A percentile compares a stretch with the other conserved stretches of the same genome.
Evolutionary conservation across 2,113 vertebrate species (phyloP).

Genomic region (Syngnathus scovelli): DNA sequence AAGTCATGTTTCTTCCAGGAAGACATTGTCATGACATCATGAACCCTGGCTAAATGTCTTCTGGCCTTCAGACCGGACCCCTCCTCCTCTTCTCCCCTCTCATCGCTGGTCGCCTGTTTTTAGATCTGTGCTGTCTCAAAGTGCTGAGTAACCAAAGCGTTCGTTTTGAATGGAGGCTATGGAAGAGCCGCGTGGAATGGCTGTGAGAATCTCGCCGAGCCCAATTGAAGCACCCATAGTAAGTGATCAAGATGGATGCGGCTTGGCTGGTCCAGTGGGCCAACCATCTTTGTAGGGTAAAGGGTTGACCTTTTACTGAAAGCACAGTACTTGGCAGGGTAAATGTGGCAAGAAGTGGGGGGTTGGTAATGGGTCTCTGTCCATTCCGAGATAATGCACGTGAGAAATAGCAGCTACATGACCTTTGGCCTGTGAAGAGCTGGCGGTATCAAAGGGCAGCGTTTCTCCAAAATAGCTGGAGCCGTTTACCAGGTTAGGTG

Average conservation of each 20-base stretch:
- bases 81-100: neutral
- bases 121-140: neutral
- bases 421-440: slow-evolving; percentile 60
- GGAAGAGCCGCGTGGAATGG: no score
- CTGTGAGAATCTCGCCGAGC: no score
- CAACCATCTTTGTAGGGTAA: slow-evolving; percentile 30
- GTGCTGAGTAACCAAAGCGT: neutral
- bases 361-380: slow-evolving; percentile 27
- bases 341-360: slow-evolving; percentile 18
- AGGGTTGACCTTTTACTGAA: slow-evolving; percentile 60
- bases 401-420: slow-evolving; percentile 63
- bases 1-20: neutral
- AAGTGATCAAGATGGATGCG: slow-evolving; percentile 1
- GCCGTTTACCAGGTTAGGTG: slow-evolving; percentile 26
- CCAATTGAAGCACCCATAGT: neutral
- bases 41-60: neutral
- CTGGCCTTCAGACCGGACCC: neutral
- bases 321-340: slow-evolving; percentile 28
- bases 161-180: neutral
- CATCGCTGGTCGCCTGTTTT: neutral
- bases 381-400: slow-evolving; percentile 34
- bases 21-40: slow-evolving; percentile 3
- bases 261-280: slow-evolving; percentile 10
- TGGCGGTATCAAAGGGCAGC: slow-evolving; percentile 54
- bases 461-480: slow-evolving; percentile 29